A percentile compares a stretch with the other conserved stretches of the same genome.
These are phyloP conservation scores for Odontothrips loti DNA, from an alignment of 2,888 invertebrate genomes.

Conservation along the genomic window DNA sequence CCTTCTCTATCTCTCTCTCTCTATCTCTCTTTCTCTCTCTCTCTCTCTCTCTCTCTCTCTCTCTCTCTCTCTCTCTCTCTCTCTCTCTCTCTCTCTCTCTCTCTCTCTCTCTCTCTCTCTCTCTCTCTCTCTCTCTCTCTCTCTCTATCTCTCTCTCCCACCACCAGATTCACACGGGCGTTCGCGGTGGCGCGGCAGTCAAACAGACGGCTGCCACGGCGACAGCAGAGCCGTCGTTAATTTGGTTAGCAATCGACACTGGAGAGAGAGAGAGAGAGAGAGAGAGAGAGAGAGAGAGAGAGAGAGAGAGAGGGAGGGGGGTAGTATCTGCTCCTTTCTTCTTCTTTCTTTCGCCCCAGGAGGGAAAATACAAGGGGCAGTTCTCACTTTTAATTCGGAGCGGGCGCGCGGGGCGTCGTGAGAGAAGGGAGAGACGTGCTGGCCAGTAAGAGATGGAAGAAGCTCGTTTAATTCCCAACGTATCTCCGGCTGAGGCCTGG, in stretches of 20 bases:
- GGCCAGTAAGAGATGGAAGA: not conserved
- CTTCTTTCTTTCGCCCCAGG: not conserved
- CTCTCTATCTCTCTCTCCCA: constrained; percentile 29
- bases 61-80: not conserved
- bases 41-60: not conserved
- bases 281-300: no score
- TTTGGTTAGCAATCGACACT: not conserved
- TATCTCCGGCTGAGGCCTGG: constrained; percentile 3
- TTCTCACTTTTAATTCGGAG: not conserved
- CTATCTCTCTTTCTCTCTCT: not conserved
- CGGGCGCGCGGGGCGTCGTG: not conserved
- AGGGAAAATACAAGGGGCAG: not conserved
- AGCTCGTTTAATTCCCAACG: constrained; percentile 15
- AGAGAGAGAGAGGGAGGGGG: not conserved
- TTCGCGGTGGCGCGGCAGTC: not conserved
- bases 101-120: constrained; percentile 30
- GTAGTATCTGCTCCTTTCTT: not conserved
- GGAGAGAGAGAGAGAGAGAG: no score
- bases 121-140: constrained; percentile 27
- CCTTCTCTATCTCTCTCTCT: not conserved
- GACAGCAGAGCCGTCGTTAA: not conserved
- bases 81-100: not conserved
- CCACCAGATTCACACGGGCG: not conserved
- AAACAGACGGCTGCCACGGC: no score
- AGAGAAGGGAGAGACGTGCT: not conserved